A percentile compares a stretch with the other conserved stretches of the same genome.
phyloP scores from a whole-genome alignment of 1,140 invertebrate genomes.

The Tribolium madens region DNA sequence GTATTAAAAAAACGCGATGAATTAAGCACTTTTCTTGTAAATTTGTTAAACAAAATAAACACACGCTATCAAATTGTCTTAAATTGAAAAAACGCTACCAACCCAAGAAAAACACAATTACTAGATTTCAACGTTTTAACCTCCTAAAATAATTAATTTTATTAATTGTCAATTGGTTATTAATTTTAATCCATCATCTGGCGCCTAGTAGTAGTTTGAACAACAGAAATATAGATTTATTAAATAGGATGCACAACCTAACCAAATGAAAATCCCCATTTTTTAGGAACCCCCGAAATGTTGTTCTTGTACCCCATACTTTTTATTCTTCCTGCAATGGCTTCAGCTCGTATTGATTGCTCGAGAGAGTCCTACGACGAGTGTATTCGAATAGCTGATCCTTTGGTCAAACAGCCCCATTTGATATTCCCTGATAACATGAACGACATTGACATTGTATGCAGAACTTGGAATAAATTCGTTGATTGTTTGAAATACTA shows the following conservation, averaged over 20 bases:
- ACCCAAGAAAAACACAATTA: not conserved
- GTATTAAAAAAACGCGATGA: too few species aligned
- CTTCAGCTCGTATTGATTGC: conserved; percentile 62
- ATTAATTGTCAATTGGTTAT: too few species aligned
- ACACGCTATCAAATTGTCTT: too few species aligned
- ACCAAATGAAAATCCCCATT: not conserved
- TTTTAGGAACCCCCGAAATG: not conserved
- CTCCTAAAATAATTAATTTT: too few species aligned
- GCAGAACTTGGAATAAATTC: conserved; percentile 72
- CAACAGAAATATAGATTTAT: too few species aligned
- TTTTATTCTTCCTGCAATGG: conserved; percentile 26
- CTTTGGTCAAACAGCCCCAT: conserved; percentile 71
- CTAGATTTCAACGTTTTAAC: too few species aligned
- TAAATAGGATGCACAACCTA: too few species aligned
- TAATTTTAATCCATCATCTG: too few species aligned
- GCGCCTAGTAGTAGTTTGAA: too few species aligned
- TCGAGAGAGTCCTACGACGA: conserved; percentile 68
- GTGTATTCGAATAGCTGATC: conserved; percentile 71
- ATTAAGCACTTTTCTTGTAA: too few species aligned
- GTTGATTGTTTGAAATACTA: conserved; percentile 71
- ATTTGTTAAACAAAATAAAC: too few species aligned
- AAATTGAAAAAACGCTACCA: not conserved
- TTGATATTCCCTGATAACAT: conserved; percentile 73
- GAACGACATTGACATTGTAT: conserved; percentile 71
- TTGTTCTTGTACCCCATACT: conserved; percentile 12